Percentiles rank a stretch among this genome's conserved stretches.
These are phyloP conservation scores for Actinia tenebrosa DNA, from an alignment of 64 coral and sea anemone genomes.

Conservation along the genomic window DNA sequence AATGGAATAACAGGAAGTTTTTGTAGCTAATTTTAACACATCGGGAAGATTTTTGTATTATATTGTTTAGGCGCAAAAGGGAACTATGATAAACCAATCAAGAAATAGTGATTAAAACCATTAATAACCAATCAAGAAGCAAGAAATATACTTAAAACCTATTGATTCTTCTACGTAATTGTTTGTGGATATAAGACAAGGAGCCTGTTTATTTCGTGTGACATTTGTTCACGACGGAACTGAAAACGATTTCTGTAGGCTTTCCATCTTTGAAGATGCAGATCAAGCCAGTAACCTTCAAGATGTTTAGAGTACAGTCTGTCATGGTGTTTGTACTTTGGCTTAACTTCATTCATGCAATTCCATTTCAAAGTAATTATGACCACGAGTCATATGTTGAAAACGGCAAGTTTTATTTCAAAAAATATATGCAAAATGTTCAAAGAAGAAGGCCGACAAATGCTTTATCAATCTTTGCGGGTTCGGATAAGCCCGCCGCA, in stretches of 20 bases:
- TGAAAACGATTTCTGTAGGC: not conserved
- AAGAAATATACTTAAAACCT: not conserved
- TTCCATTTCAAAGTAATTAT: not conserved
- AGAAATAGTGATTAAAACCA: not conserved
- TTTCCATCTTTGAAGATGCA: not conserved
- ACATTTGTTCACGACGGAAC: not conserved
- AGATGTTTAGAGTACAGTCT: not conserved
- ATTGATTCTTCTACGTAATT: not conserved
- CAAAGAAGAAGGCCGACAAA: not conserved
- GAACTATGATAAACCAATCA: not conserved
- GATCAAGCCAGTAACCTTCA: not conserved
- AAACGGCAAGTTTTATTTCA: not conserved
- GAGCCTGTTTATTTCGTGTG: not conserved
- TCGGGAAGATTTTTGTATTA: not conserved
- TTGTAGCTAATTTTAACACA: not conserved
- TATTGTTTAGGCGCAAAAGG: not conserved
- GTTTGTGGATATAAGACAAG: not conserved
- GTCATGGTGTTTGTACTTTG: not conserved
- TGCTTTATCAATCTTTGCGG: not conserved
- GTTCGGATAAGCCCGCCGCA: not conserved
- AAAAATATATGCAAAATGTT: too few relatives aligned
- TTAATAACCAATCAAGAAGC: not conserved
- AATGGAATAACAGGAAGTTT: not conserved
- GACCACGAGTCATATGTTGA: not conserved
- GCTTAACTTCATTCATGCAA: not conserved